phyloP scores from a whole-genome alignment of 2,888 invertebrate species.

The Harpalus rubripes region DNA sequence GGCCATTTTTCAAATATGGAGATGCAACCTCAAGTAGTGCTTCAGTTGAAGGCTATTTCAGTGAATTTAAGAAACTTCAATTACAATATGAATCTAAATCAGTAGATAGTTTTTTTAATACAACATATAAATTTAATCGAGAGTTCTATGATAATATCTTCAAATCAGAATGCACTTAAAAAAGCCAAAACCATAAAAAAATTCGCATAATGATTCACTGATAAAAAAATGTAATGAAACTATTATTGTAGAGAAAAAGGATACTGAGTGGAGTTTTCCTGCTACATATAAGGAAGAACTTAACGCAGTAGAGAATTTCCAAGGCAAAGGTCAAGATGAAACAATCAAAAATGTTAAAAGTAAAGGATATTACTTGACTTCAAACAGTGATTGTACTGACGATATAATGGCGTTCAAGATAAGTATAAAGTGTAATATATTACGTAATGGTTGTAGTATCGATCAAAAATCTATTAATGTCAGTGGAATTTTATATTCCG shows the following conservation, averaged over 20 bases:
- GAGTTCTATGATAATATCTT: not conserved
- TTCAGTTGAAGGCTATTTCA: not conserved
- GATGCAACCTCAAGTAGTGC: not conserved
- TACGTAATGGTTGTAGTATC: not conserved
- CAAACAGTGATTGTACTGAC: not conserved
- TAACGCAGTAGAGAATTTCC: not conserved
- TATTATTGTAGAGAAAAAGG: not conserved
- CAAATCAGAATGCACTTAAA: not conserved
- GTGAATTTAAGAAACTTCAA: not conserved
- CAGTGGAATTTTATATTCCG: not conserved
- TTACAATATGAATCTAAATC: not conserved
- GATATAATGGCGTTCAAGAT: not conserved
- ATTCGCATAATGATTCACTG: not conserved
- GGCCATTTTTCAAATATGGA: not conserved
- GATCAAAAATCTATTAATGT: not conserved
- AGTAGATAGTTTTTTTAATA: slow-evolving; percentile 2
- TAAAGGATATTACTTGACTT: not conserved
- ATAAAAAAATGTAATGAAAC: slow-evolving; percentile 2
- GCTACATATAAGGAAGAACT: not conserved
- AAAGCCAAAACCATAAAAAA: not conserved
- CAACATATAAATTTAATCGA: not conserved
- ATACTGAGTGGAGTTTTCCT: not conserved
- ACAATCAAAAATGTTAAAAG: not conserved
- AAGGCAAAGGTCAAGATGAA: slow-evolving; percentile 3
- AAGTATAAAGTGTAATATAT: not conserved